Conservation (phyloP, 2,113 vertebrate genomes). For the Psephotus haematonotus region DNA sequence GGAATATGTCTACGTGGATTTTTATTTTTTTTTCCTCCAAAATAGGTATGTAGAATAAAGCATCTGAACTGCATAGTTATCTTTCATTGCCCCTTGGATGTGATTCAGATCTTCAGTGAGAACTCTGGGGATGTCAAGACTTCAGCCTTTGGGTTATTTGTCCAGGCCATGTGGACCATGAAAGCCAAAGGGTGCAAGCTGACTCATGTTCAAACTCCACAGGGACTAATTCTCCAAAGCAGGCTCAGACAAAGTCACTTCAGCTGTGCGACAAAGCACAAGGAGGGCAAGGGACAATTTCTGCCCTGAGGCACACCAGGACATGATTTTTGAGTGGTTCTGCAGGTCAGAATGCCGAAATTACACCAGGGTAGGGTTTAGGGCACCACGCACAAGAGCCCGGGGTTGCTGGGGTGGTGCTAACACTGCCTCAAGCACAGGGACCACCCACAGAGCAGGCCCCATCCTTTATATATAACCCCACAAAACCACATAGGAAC, state of each 20-base stretch:
- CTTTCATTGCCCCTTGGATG: not conserved
- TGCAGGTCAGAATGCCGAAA: not conserved
- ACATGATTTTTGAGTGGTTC: not conserved
- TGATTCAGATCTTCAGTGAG: not conserved
- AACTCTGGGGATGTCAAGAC: not conserved
- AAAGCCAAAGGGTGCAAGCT: not conserved
- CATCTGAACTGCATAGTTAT: not conserved
- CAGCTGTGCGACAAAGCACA: not conserved
- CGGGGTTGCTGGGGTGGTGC: not conserved
- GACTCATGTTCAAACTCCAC: not conserved
- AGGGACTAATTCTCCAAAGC: not conserved
- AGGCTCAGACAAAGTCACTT: not conserved
- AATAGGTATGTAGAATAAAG: not conserved
- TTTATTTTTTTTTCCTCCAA: not conserved
- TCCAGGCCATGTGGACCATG: no score
- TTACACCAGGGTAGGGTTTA: fast-evolving
- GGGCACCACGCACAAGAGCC: not conserved
- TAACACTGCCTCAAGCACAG: not conserved
- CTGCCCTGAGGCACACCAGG: not conserved
- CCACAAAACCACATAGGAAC: fast-evolving
- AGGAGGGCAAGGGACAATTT: not conserved
- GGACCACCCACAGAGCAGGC: not conserved
- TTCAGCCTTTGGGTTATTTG: not conserved
- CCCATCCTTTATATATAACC: not conserved
- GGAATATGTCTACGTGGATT: not conserved